Percentiles rank a stretch among this genome's conserved stretches.
Conservation (phyloP, 2,888 invertebrate species). For the Xestoiulus laeticollis region DNA sequence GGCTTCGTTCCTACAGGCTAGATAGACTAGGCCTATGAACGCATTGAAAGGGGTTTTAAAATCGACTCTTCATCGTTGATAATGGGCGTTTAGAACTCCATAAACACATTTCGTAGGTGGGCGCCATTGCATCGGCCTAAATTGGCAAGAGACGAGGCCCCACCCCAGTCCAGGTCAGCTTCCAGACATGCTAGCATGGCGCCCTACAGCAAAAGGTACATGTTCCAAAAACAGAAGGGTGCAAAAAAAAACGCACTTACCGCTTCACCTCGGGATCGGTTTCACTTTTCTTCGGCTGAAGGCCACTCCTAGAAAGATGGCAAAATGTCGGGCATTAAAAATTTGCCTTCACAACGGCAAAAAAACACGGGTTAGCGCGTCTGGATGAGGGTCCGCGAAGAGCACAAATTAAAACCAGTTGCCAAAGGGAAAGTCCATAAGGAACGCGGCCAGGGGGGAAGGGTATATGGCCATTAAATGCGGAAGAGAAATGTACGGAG, state of each 20-base stretch:
- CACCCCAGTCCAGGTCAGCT: neutral
- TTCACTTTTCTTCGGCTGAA: constrained; percentile 26
- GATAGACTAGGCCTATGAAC: neutral
- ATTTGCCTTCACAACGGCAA: neutral
- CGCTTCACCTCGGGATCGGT: constrained; percentile 14
- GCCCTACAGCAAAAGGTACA: neutral
- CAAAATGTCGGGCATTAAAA: neutral
- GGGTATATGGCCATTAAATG: neutral
- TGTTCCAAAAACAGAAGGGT: neutral
- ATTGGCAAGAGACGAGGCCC: neutral
- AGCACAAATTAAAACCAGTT: neutral
- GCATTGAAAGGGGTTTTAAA: neutral
- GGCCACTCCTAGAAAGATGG: constrained; percentile 1
- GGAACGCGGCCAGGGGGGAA: neutral
- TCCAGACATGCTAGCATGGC: neutral
- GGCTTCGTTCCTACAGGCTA: neutral
- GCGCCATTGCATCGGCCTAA: neutral
- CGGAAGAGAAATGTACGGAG: neutral
- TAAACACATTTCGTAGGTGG: neutral
- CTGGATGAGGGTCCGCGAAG: neutral
- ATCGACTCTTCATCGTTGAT: neutral
- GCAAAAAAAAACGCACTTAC: neutral
- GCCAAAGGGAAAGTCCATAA: constrained; percentile 6
- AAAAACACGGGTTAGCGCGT: neutral
- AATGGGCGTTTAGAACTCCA: neutral